Base-by-base conservation (phyloP, 2,797 vertebrate genomes). In the Emydoidea blandingii region DNA sequence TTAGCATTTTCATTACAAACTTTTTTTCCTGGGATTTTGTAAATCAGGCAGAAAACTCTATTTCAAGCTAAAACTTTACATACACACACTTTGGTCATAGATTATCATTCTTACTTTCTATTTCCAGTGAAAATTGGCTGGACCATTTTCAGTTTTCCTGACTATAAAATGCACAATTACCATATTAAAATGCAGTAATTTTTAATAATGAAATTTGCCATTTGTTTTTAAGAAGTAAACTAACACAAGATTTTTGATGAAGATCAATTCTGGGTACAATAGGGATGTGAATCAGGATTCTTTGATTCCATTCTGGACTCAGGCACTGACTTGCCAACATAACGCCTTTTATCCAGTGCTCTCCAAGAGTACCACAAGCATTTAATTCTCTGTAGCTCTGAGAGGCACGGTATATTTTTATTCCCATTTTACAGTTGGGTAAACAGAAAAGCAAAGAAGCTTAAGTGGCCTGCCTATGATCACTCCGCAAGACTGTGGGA, bases 1-100 rank as follows among this genome's bases (percentile, higher is more conserved):
- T 95, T 97, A 97, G 81, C 29, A 79, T 68, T 94, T 96, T 94
- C 92, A 41, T 83, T 79, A 56, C 59, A 91, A 68, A 81, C 8
- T 88, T 95, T 87, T 52, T 50, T 88, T 84, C 81, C 93, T 3
- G 25, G 34, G 21, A 56, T 90, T 97, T 95, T 91, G 49, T 93
- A 95, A 97, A 57, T 88, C 83, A 92, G 7, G 14, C 23, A 80
- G 57, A 44, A 44, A 93, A 95, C 95, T 93, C 92, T 94, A 92
- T 79, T 78, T 34, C 34, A 76, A 93, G 93, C 83, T 85, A 86
- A 81, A 93, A 62, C n/a, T 96, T 94, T 93, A 79, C 12, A 82
- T 62, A 68, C 65, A 81, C 25, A 25, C 81, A 11, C 18, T 29
- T 90, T 96, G 83, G n/a, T 37, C 18, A 37, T 68, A 37, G n/a